Conservation (phyloP, 2,797 vertebrate genomes). For the Microcaecilia unicolor region DNA sequence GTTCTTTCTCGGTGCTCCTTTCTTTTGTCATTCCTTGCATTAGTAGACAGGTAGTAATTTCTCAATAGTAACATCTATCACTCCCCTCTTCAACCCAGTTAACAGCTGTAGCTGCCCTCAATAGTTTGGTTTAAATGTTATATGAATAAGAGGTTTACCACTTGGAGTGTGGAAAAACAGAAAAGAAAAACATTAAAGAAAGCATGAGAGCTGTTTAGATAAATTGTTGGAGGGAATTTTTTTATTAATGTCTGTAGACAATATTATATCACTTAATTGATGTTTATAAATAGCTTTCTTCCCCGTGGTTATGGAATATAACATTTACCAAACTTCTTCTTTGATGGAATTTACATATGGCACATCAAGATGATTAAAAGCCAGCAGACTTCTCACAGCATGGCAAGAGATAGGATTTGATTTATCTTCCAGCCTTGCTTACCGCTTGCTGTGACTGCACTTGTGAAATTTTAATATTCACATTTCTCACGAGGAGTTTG, state of each 20-base stretch:
- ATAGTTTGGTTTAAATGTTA: constrained; percentile 8
- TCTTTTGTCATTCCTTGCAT: neutral
- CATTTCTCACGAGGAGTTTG: constrained; percentile 48
- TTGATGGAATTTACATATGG: constrained; percentile 64
- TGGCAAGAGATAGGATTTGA: constrained; percentile 60
- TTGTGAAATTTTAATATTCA: constrained; percentile 64
- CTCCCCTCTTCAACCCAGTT: neutral
- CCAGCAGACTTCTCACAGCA: constrained; percentile 55
- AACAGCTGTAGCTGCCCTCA: constrained; percentile 16
- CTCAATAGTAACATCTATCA: neutral
- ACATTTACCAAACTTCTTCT: constrained; percentile 57
- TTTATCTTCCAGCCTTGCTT: constrained; percentile 52
- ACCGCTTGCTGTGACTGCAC: constrained; percentile 57
- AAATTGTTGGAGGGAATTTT: constrained; percentile 36
- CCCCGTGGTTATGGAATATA: constrained; percentile 48
- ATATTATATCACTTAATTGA: constrained; percentile 48
- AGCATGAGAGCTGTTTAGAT: constrained; percentile 13
- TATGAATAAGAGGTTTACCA: neutral
- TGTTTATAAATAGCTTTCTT: constrained; percentile 53
- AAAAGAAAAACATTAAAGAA: constrained; percentile 8
- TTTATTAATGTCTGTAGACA: constrained; percentile 41
- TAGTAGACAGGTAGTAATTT: too few relatives aligned
- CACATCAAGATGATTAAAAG: constrained; percentile 64
- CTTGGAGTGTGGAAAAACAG: constrained; percentile 3
- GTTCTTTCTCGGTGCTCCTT: neutral